phyloP scores from a whole-genome alignment of 2,797 vertebrate genomes.

The Pteropus rufus region DNA sequence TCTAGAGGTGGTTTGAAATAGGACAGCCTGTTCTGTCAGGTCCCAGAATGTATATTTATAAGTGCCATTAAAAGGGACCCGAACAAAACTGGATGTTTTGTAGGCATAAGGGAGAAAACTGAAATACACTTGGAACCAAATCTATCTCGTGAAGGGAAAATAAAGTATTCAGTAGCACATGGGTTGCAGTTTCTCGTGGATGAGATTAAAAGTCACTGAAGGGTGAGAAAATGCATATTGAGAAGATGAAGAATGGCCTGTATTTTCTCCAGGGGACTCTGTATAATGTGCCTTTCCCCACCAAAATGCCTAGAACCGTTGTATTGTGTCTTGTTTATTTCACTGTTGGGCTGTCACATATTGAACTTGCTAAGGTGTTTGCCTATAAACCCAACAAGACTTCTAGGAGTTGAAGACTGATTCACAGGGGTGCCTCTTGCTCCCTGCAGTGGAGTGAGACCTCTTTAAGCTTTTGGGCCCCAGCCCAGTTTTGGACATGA shows the following conservation, averaged over 20 bases:
- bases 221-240: not conserved
- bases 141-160: not conserved
- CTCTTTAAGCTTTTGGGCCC: not conserved
- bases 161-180: not conserved
- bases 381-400: not conserved
- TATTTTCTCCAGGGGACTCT: constrained; percentile 3
- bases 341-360: not conserved
- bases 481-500: not conserved
- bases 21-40: constrained; percentile 53
- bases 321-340: constrained; percentile 39
- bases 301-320: not conserved
- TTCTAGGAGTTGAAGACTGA: not conserved
- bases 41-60: constrained; percentile 68
- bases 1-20: not conserved
- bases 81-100: constrained; percentile 49
- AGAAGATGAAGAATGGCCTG: not conserved
- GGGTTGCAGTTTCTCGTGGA: constrained; percentile 12
- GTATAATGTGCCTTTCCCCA: not conserved
- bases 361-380: not conserved
- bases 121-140: constrained; percentile 26
- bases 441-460: not conserved
- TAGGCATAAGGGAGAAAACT: constrained; percentile 21
- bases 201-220: constrained; percentile 2
- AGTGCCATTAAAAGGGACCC: constrained; percentile 67
- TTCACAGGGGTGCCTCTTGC: not conserved